Conservation (phyloP, 2,113 vertebrate species). For the Leucosticte australis region DNA sequence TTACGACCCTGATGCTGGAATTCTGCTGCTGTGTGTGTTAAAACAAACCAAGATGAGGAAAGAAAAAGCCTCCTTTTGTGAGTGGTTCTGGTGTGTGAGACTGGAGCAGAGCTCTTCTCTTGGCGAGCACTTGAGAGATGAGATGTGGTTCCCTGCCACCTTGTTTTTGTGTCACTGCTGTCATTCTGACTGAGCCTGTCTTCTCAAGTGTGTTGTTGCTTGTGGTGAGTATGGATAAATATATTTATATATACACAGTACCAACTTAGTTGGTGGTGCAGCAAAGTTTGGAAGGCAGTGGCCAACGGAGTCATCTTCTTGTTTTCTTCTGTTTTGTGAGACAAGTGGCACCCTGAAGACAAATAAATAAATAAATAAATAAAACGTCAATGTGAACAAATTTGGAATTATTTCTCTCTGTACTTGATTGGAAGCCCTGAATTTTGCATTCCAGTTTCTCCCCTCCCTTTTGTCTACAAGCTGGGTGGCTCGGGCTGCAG, state of each 20-base stretch:
- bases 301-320: neutral
- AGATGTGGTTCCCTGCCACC: neutral
- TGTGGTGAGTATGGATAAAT: neutral
- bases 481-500: neutral
- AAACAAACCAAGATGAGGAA: neutral
- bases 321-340: neutral
- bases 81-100: neutral
- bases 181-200: neutral
- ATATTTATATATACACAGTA: neutral
- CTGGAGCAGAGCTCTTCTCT: neutral
- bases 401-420: neutral
- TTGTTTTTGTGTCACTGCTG: neutral
- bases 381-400: neutral
- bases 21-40: neutral
- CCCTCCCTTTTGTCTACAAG: neutral
- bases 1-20: neutral
- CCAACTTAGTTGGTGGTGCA: neutral
- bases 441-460: neutral
- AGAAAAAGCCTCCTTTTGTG: neutral
- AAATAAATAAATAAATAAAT: neutral
- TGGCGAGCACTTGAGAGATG: neutral
- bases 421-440: neutral
- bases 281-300: neutral
- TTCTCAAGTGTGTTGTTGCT: neutral
- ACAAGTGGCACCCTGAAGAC: neutral